Conservation (phyloP, 2,888 invertebrate genomes). For the Tetragonisca angustula region DNA sequence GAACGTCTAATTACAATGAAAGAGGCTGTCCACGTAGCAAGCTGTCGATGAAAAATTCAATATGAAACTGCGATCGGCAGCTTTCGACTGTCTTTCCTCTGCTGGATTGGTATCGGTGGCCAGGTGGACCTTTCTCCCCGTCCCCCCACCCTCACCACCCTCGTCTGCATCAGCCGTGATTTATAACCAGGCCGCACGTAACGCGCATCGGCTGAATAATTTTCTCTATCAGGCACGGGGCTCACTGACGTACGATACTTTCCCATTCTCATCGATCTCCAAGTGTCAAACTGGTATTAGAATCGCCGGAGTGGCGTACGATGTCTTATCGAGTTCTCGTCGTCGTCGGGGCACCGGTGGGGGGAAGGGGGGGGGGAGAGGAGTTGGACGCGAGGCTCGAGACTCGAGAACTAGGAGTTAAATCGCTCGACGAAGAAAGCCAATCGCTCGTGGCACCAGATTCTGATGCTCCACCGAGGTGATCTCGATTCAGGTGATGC, state of each 20-base stretch:
- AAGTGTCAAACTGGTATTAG: slow-evolving; percentile 71
- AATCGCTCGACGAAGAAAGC: slow-evolving; percentile 22
- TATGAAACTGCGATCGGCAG: slow-evolving; percentile 50
- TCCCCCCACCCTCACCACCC: neutral
- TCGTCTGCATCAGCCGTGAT: slow-evolving; percentile 26
- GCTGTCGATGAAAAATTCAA: slow-evolving; percentile 55
- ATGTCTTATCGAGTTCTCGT: slow-evolving; percentile 53
- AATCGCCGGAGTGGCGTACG: slow-evolving; percentile 59
- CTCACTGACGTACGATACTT: slow-evolving; percentile 63
- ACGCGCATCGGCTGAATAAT: slow-evolving; percentile 60
- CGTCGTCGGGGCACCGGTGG: neutral
- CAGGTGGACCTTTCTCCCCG: neutral
- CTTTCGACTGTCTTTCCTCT: slow-evolving; percentile 10
- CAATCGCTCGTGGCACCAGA: neutral
- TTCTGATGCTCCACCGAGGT: neutral
- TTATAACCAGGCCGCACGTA: slow-evolving; percentile 48
- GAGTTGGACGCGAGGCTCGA: neutral
- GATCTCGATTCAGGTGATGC: neutral
- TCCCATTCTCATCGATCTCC: slow-evolving; percentile 71
- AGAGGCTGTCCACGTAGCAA: slow-evolving; percentile 46
- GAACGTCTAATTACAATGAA: slow-evolving; percentile 69
- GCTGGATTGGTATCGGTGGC: slow-evolving; percentile 47
- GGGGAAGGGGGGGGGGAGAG: too few species aligned
- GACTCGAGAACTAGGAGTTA: neutral
- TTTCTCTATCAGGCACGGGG: slow-evolving; percentile 44